Evolutionary conservation across 2,113 vertebrate species (phyloP).

Genomic region (Microcebus tavaratra): DNA sequence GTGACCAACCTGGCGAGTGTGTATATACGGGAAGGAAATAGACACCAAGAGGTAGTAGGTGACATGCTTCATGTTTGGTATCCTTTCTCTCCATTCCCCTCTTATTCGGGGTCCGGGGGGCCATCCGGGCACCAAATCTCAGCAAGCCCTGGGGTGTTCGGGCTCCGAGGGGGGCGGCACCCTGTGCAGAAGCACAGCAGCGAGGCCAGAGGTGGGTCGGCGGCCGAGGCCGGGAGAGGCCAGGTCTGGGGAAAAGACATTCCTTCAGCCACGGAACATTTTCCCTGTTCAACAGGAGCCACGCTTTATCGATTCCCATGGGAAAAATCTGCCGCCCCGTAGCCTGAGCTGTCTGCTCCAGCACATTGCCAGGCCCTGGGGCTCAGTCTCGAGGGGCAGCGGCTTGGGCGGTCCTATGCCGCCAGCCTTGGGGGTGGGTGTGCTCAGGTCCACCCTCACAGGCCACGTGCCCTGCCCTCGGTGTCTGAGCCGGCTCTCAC

Average conservation of each 20-base stretch:
- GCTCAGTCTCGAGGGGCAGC: not conserved
- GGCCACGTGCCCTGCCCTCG: not conserved
- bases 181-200: no score
- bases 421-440: not conserved
- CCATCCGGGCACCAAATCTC: not conserved
- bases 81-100: slow-evolving; percentile 38
- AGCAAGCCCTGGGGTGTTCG: not conserved
- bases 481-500: not conserved
- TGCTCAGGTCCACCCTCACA: not conserved
- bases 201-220: not conserved
- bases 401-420: not conserved
- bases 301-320: not conserved
- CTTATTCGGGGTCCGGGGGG: not conserved
- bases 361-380: not conserved
- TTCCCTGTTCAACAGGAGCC: not conserved
- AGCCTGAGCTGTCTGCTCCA: not conserved
- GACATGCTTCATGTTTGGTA: slow-evolving; percentile 58
- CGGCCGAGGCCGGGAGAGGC: not conserved
- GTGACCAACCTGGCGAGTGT: slow-evolving; percentile 98
- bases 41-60: slow-evolving; percentile 95
- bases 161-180: not conserved
- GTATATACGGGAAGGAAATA: slow-evolving; percentile 97
- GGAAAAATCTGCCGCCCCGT: not conserved
- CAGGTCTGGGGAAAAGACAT: not conserved
- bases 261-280: not conserved